These are phyloP conservation scores for Nomada ruficornis DNA, from an alignment of 2,888 invertebrate genomes.

Conservation along the genomic window DNA sequence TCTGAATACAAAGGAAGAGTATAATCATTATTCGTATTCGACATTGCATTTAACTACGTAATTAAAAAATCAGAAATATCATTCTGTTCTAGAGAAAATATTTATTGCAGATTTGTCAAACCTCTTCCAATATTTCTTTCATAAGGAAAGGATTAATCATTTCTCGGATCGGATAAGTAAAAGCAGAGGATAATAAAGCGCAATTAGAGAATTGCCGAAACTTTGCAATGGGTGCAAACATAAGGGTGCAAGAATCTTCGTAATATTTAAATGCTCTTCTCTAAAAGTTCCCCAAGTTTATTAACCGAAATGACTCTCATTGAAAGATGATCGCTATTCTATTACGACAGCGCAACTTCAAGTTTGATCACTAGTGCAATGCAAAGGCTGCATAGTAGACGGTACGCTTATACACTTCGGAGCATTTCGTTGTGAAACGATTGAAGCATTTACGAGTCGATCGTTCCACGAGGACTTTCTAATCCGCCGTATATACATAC, in stretches of 20 bases:
- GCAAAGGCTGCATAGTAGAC: constrained; percentile 33
- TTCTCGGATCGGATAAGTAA: no score
- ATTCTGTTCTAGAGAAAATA: no score
- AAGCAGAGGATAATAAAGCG: no score
- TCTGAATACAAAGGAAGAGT: no score
- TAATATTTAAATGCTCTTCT: neutral
- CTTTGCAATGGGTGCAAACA: neutral
- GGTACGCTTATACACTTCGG: constrained; percentile 46
- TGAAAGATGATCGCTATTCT: constrained; percentile 36
- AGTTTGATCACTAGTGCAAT: constrained; percentile 17
- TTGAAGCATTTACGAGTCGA: constrained; percentile 67
- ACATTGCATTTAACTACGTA: no score
- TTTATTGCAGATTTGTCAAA: no score
- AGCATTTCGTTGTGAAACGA: constrained; percentile 67
- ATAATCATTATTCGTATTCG: no score
- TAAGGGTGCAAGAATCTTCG: no score
- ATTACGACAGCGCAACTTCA: constrained; percentile 41
- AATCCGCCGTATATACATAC: constrained; percentile 61
- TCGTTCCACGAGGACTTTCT: constrained; percentile 69
- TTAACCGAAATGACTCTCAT: constrained; percentile 21
- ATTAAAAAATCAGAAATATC: no score
- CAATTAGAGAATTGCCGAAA: neutral
- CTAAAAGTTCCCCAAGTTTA: constrained; percentile 10
- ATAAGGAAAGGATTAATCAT: no score
- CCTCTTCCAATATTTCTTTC: no score